Percentiles rank a stretch among this genome's conserved stretches.
These are phyloP conservation scores for Xestia rhomboidea DNA, from an alignment of 2,888 invertebrate genomes.

Conservation along the genomic window DNA sequence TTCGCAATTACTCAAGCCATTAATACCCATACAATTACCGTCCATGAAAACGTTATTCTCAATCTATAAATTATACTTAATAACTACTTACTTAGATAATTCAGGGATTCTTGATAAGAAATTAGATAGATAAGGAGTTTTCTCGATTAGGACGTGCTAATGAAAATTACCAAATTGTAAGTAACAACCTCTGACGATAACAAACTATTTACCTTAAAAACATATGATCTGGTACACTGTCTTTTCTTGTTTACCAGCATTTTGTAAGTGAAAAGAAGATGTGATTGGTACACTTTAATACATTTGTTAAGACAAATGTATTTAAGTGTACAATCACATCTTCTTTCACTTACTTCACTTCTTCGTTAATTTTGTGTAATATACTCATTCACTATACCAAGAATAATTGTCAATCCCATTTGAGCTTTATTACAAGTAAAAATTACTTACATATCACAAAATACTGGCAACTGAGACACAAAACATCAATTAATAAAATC, in stretches of 20 bases:
- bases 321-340: no score
- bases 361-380: background rate
- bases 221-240: conserved; percentile 6
- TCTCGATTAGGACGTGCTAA: background rate
- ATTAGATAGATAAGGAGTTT: background rate
- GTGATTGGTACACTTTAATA: background rate
- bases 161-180: background rate
- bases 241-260: conserved; percentile 31
- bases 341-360: no score
- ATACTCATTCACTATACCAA: background rate
- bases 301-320: no score
- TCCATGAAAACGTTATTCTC: background rate
- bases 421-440: background rate
- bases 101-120: background rate
- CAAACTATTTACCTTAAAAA: conserved; percentile 33
- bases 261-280: conserved; percentile 15
- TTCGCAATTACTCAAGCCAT: conserved; percentile 27
- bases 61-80: conserved; percentile 9
- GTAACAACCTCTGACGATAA: background rate
- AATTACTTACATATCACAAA: conserved; percentile 48
- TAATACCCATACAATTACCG: conserved; percentile 4
- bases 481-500: conserved; percentile 46
- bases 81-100: background rate
- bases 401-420: background rate
- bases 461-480: conserved; percentile 30